Evolutionary conservation across 2,888 invertebrate species (phyloP), one percentile per base, ranked within the genome.

Genomic region (Chironomus riparius): DNA sequence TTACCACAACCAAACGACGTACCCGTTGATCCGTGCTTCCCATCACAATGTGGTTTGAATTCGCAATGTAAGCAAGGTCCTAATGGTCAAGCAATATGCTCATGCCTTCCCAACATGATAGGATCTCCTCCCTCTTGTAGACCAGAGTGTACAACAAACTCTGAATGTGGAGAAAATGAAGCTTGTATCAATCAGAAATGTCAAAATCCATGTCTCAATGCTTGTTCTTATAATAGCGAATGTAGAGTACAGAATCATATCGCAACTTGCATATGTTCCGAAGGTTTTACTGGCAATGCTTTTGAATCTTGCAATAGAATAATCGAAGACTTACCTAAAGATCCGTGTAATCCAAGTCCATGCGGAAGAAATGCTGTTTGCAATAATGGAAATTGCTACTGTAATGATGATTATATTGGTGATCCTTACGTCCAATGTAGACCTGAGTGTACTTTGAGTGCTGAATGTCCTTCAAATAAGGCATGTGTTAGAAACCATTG

Each of bases 301-400:
- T 92, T 21, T 50, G 28, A 28, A 28, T 47, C 21, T 24, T 38
- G 13, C 21, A 22, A 48, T 7, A 7, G n/a, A 15, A 10, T 7
- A 21, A 6, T n/a, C 2, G n/a, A 18, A 62, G 13, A 21, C n/a
- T 3, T 15, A 79, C 87, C 87, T 70, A 85, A 87, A 61, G 89
- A 90, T 80, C 93, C 93, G 47, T 93, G 93, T 81, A 88, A 89
- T 81, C 92, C 92, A 72, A 90, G 91, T 56, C 93, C 93, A 13
- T 94, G 94, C 81, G 94, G 94, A n/a, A 89, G 92, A n/a, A 94
- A 94, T 83, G 91, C 94, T 24, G 84, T 91, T 79, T 95, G 95
- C 81, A 91, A 89, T 81, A 91, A 92, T 84, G 87, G 90, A 80
- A 91, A 91, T 80, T 94, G 94, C 82, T 86, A 88, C n/a, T n/a